Evolutionary conservation across 1,140 invertebrate species (phyloP), one percentile per base, ranked within the genome.

Genomic region (Pachypsylla venusta): DNA sequence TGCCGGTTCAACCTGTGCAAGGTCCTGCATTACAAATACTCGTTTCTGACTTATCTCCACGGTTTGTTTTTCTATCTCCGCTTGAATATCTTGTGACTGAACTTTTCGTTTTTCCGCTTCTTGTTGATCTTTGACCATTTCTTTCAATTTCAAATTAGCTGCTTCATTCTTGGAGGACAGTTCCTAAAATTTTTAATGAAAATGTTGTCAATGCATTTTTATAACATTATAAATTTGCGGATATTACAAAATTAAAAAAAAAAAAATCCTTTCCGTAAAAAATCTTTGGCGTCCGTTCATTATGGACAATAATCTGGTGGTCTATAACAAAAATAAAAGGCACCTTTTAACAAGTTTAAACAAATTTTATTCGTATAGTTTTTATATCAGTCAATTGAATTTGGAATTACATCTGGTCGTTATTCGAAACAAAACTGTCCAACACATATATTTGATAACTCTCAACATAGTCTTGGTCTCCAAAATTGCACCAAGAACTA

Each of bases 91-190:
- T 74, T 99, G 93, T 66, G 91, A 95, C 67, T 95, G 88, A 12
- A 94, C 88, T 75, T 99, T 99, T 73, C 97, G 95, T 75, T 97
- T 92, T 69, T 99, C 96, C 12, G 97, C 97, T 75, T 99, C 95
- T 68, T 99, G 95, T 73, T 99, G 97, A 74, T 99, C 93, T 74
- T 95, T 94, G 35, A 98, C 87, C 97, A 99, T 99, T 71, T 99
- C 93, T 64, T 93, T 86, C 13, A 99, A 76, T 76, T 99, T 99
- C 1, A 89, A 86, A 75, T 99, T 99, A 20, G 97, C 97, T 12
- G 93, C 91, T 68, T 94, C 90, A 71, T 99, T 98, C 76, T 99
- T 99, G n/a, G 89, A 87, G 79, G 97, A 89, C 28, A 99, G 73
- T 75, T 98, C 93, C 75, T 89, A 61, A 60, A 60, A 61, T 25